Conservation (phyloP, 1,140 invertebrate species). For the Euschistus heros region DNA sequence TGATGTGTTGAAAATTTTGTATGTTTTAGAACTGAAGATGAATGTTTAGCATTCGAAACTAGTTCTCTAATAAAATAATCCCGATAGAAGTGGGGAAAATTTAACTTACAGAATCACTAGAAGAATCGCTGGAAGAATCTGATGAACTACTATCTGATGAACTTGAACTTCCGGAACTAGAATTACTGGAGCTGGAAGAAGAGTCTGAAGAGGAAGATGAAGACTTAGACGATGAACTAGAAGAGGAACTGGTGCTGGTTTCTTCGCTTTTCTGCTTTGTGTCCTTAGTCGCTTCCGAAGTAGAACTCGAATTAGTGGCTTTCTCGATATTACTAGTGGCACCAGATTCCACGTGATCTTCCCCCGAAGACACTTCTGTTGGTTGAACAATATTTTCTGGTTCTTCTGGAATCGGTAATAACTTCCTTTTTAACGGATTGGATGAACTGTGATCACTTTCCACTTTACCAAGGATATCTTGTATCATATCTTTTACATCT, state of each 20-base stretch:
- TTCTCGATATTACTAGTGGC: neutral
- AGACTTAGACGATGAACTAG: neutral
- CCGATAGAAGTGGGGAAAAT: no score
- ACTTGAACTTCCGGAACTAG: conserved; percentile 15
- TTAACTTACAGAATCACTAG: conserved; percentile 8
- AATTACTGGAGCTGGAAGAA: conserved; percentile 12
- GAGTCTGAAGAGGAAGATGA: conserved; percentile 16
- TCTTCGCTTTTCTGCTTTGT: neutral
- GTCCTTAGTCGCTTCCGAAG: neutral
- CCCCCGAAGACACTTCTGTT: neutral
- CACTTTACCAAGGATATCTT: conserved; percentile 17
- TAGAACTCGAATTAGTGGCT: neutral
- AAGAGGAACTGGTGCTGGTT: neutral
- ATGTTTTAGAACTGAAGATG: no score
- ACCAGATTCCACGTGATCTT: neutral
- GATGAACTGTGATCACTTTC: conserved; percentile 15
- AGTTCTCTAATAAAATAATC: no score
- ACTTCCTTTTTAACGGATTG: conserved; percentile 19
- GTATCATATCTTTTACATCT: neutral
- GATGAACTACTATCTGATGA: conserved; percentile 17
- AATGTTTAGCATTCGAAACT: no score
- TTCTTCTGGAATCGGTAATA: neutral
- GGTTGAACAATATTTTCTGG: neutral
- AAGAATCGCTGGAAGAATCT: conserved; percentile 19
- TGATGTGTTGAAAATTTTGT: no score